Conservation (phyloP, 92 coral and sea anemone genomes). For the Metridium senile region DNA sequence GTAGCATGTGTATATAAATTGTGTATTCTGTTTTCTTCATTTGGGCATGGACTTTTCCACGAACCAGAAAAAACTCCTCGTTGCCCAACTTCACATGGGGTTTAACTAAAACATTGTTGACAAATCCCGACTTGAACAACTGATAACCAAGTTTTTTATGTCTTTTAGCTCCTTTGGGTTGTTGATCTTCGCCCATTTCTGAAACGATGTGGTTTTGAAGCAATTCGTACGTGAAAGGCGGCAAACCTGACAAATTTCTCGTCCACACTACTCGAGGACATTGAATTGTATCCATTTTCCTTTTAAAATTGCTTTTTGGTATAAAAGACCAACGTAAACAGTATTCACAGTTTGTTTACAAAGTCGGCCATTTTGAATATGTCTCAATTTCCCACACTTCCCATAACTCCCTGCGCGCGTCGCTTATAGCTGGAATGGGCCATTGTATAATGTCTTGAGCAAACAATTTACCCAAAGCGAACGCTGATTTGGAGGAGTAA, state of each 20-base stretch:
- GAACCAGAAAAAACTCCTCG: neutral
- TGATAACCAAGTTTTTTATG: neutral
- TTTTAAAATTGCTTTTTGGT: too few relatives aligned
- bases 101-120: neutral
- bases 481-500: too few relatives aligned
- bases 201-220: neutral
- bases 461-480: too few relatives aligned
- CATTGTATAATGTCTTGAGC: too few relatives aligned
- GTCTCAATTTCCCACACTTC: too few relatives aligned
- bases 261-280: too few relatives aligned
- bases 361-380: too few relatives aligned
- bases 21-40: constrained; percentile 48
- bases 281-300: too few relatives aligned
- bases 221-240: neutral
- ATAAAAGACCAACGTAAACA: too few relatives aligned
- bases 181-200: neutral
- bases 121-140: neutral
- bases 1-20: constrained; percentile 59
- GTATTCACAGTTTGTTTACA: too few relatives aligned
- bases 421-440: too few relatives aligned
- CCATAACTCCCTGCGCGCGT: too few relatives aligned
- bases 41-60: constrained; percentile 36
- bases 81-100: neutral
- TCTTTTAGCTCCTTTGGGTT: neutral
- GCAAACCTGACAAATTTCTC: neutral